Base-by-base conservation (phyloP, 2,113 vertebrate genomes). In the Tachuris rubrigastra region DNA sequence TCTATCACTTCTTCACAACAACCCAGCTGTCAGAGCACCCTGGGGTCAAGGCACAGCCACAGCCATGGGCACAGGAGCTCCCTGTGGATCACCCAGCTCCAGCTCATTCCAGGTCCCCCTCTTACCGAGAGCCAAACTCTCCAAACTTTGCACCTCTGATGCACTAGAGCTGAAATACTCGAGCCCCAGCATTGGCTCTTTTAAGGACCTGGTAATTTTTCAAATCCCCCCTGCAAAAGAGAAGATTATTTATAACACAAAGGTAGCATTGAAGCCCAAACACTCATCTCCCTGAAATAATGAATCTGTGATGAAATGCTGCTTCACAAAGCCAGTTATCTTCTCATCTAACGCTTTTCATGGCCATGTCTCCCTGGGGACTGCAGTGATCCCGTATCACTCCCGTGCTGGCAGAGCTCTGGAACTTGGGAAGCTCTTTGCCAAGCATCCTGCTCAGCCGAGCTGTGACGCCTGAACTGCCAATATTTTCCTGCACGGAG, bases 281-380 rank as follows among this genome's bases (percentile, higher is more conserved):
- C 44, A 69, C 97, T 46, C 50, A 1, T 44, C 55, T 39, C 39
- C 67, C 92, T 68, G 58, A 88, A 59, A 68, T 98, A 98, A 98
- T 98, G 97, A 98, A 91, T 97, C 90, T 41, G 93, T 66, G 97
- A 95, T 98, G 98, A 98, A 98, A 98, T 93, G 93, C 63, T 85
- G 96, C 91, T 97, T 94, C 97, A 66, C 83, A 92, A 95, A 96
- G 94, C 96, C 95, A 66, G 58, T 75, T 92, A 87, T 89, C 90
- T 79, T 82, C 91, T 67, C 62, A 91, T 87, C 92, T 77, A 10
- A 68, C 2, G 4, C 42, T 91, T 87, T 42, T 35, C 71, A 58
- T 1, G 58, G 89, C 88, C 89, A 25, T 1, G 1, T 10, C 74
- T n/a, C 75, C 65, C 6, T 17, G 39, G 88, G 85, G 76, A 50